phyloP scores from a whole-genome alignment of 2,888 invertebrate species.

The Disparrhopalites patrizii region DNA sequence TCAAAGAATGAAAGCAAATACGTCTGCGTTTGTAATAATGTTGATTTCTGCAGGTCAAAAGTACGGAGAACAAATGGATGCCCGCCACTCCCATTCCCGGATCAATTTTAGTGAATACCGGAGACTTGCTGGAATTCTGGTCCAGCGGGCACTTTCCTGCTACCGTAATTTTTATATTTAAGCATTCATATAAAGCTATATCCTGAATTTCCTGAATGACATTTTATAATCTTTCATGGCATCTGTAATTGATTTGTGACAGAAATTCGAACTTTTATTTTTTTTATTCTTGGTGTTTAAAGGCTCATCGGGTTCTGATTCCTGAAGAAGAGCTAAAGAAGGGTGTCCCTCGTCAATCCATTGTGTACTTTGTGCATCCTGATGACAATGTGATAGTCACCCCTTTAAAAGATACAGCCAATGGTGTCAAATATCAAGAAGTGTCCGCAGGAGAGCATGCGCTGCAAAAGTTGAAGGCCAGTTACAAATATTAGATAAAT shows the following conservation, averaged over 20 bases:
- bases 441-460: conserved; percentile 37
- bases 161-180: conserved; percentile 58
- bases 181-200: too few relatives aligned
- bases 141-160: conserved; percentile 67
- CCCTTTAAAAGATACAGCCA: conserved; percentile 43
- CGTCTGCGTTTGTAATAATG: neutral
- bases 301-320: conserved; percentile 50
- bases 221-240: too few relatives aligned
- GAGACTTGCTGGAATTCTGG: conserved; percentile 72
- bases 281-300: neutral
- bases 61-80: conserved; percentile 66
- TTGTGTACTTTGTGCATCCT: conserved; percentile 51
- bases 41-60: conserved; percentile 57
- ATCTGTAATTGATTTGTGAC: too few relatives aligned
- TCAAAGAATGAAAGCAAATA: too few relatives aligned
- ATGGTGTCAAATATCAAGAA: neutral
- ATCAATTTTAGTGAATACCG: conserved; percentile 70
- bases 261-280: neutral
- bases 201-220: too few relatives aligned
- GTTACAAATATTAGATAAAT: conserved; percentile 26
- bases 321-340: conserved; percentile 48
- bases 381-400: conserved; percentile 47
- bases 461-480: conserved; percentile 20
- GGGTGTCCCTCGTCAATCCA: conserved; percentile 47
- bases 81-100: conserved; percentile 71